A percentile compares a stretch with the other conserved stretches of the same genome.
Conservation (phyloP, 1,140 invertebrate genomes). For the Drosophila quadrilineata region DNA sequence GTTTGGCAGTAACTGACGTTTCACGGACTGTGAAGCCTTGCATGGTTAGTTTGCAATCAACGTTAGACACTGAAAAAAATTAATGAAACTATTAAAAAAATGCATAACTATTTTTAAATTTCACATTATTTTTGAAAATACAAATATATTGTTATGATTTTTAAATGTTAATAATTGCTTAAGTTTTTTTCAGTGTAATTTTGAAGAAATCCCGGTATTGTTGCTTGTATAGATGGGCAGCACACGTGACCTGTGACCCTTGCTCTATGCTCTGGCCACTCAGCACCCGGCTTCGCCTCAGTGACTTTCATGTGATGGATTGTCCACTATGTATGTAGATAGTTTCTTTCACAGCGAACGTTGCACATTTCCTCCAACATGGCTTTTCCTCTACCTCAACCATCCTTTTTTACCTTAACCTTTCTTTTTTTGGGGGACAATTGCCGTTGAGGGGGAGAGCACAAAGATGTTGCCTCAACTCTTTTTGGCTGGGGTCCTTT, state of each 20-base stretch:
- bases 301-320: slow-evolving; percentile 24
- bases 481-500: slow-evolving; percentile 43
- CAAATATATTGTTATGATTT: too few relatives aligned
- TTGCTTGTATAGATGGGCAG: too few relatives aligned
- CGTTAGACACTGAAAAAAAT: background rate
- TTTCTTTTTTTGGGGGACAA: slow-evolving; percentile 21
- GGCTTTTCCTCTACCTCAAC: background rate
- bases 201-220: too few relatives aligned
- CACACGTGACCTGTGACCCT: slow-evolving; percentile 26
- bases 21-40: background rate
- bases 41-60: slow-evolving; percentile 8
- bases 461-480: slow-evolving; percentile 30
- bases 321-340: slow-evolving; percentile 10
- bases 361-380: slow-evolving; percentile 6
- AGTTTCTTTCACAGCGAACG: slow-evolving; percentile 17
- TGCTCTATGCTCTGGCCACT: background rate
- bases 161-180: too few relatives aligned
- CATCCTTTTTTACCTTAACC: background rate
- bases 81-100: background rate
- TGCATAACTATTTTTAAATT: too few relatives aligned
- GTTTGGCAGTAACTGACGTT: slow-evolving; percentile 3
- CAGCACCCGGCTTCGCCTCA: background rate
- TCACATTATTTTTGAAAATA: too few relatives aligned
- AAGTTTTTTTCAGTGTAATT: background rate
- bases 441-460: slow-evolving; percentile 25